Evolutionary conservation across 2,797 vertebrate species (phyloP).

Genomic region (Anguilla pacifica): DNA sequence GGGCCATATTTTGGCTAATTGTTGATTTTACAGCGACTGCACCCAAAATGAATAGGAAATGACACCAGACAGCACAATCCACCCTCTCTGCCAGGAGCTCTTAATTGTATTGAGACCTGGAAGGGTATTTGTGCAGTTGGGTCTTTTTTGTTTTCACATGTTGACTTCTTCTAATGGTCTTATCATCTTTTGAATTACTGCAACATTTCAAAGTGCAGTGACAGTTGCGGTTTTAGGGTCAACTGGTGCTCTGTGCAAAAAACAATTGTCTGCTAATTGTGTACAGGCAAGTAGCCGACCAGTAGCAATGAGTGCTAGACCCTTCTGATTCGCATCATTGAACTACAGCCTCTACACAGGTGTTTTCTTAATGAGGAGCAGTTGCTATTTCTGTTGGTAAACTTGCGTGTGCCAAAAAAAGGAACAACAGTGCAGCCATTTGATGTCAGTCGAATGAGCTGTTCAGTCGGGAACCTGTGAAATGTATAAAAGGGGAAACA

Average conservation of each 20-base stretch:
- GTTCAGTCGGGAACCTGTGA: conserved; percentile 5
- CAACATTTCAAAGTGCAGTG: conserved; percentile 19
- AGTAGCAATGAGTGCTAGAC: background rate
- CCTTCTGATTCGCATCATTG: background rate
- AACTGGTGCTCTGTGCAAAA: background rate
- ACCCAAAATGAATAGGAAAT: conserved; percentile 33
- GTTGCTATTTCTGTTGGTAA: background rate
- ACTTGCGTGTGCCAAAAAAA: background rate
- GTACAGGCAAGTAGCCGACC: background rate
- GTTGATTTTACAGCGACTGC: conserved; percentile 41
- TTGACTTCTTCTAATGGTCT: conserved; percentile 12
- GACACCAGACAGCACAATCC: conserved; percentile 23
- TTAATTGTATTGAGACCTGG: conserved; percentile 13
- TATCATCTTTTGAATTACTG: conserved; percentile 21
- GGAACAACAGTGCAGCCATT: background rate
- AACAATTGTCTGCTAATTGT: background rate
- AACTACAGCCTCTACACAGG: background rate
- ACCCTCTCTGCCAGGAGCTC: conserved; percentile 7
- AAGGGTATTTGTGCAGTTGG: conserved; percentile 5
- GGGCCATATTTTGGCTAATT: conserved; percentile 34
- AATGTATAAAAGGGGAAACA: background rate
- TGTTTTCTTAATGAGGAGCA: conserved; percentile 5
- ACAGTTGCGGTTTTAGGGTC: conserved; percentile 11
- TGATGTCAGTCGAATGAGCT: background rate
- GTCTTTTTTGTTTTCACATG: conserved; percentile 16